Evolutionary conservation across 2,113 vertebrate genomes (phyloP), one percentile per base, ranked within the genome.

Genomic region (Ploceus nigricollis): DNA sequence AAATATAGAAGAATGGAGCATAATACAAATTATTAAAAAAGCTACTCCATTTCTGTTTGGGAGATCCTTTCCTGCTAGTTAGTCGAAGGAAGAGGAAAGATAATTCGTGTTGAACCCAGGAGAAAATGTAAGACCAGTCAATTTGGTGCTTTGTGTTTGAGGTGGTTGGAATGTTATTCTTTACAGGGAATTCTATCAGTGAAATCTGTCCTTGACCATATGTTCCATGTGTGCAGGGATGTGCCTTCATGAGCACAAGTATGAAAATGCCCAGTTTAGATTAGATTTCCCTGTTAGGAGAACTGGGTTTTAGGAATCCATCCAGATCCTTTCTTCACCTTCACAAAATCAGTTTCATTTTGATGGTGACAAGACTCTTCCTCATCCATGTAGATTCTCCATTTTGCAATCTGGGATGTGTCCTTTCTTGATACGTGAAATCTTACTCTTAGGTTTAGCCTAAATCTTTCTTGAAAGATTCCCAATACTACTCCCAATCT

Each of bases 181-280:
- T 48, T 70, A 40, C 10, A 48, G 16, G 8, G 25, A 75, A 51
- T 10, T 40, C 33, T 45, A 2, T 6, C 9, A 37, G 7, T 45
- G 20, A 69, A 40, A 48, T 64, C 15, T 68, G 15, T 23, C 18
- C 30, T 77, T 89, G 27, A 69, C 30, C 20, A 50, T 10, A 23
- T 1, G 2, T 28, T 42, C 21, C 54, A 3, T 22, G 9, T 48
- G n/a, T 68, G 9, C 16, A 56, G 9, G 9, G 15, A 5, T 3
- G 11, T 14, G 7, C 0, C 0, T n/a, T 83, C 39, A 37, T 27
- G 4, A 68, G 7, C 6, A 44, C 6, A 17, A 8, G 4, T n/a
- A 31, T 61, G 51, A 78, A 82, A 57, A 75, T 48, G 4, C 1
- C 4, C 35, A 30, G 17, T 72, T 89, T 47, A 56, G 30, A 37